Evolutionary conservation across 1,140 invertebrate species (phyloP), one percentile per base, ranked within the genome.

Genomic region (Tetramorium parvispinum): DNA sequence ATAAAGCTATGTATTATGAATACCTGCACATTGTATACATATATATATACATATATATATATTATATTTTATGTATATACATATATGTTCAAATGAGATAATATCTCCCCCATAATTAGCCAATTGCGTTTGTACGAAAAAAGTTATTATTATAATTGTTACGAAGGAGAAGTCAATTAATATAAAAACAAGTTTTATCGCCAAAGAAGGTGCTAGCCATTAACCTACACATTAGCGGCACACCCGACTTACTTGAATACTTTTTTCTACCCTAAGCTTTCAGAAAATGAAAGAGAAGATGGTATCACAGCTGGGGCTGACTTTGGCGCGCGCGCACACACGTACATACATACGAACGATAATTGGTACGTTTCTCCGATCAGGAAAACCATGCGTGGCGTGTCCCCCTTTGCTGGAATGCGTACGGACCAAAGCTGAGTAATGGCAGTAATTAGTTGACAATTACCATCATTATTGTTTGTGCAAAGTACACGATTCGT

Each of bases 91-190:
- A 40, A 68, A 5, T 13, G 51, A 43, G 63, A n/a, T 65, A 21
- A 4, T 53, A 73, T 32, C 21, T 6, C 8, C 2, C 21, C 13
- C 24, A 40, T 66, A 68, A 68, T 68, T 49, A 49, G 49, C 40
- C 21, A 49, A 68, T 68, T 13, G 27, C 37, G 32, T 40, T 55
- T n/a, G 7, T 11, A 53, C 27, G n/a, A 21, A 21, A 40, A 68
- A 70, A 43, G 6, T 46, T 24, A 27, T 51, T 49, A 27, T 70
- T 55, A 51, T 49, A 11, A 18, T 51, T 46, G 27, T 51, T 46
- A 32, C 11, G 24, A 83, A 37, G 65, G 53, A 57, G 78, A 88
- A 82, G 71, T 91, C 88, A 88, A 90, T 91, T 91, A 89, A 63
- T 85, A 79, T 10, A 83, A 85, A 89, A 92, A 89, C 82, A 79